Evolutionary conservation across 2,888 invertebrate species (phyloP).

Genomic region (Cheilosia impressa): DNA sequence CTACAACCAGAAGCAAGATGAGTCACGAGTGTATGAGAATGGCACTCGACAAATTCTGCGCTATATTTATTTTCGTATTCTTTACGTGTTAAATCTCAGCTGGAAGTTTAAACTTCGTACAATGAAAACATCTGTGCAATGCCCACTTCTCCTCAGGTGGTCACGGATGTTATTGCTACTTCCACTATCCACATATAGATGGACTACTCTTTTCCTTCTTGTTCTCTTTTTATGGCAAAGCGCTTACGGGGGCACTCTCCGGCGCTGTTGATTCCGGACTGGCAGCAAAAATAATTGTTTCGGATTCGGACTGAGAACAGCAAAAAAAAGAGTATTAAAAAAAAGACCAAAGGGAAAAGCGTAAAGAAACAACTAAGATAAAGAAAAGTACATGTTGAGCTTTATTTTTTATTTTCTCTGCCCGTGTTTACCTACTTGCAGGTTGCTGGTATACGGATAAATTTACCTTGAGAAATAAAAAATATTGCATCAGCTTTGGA

Average conservation of each 20-base stretch:
- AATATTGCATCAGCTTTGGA: constrained; percentile 50
- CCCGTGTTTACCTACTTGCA: constrained; percentile 23
- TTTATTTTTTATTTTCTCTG: constrained; percentile 2
- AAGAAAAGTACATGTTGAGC: constrained; percentile 37
- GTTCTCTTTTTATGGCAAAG: constrained; percentile 18
- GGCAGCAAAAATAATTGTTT: constrained; percentile 69
- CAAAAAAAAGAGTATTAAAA: not conserved
- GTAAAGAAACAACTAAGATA: constrained; percentile 20
- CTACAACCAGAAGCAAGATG: too few relatives aligned
- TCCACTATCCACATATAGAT: not conserved
- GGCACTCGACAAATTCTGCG: not conserved
- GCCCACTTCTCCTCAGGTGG: constrained; percentile 46
- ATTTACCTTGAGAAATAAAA: constrained; percentile 49
- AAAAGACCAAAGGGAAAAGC: constrained; percentile 12
- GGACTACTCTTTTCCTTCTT: constrained; percentile 20
- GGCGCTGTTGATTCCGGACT: constrained; percentile 61
- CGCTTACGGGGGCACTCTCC: constrained; percentile 22
- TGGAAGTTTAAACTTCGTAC: constrained; percentile 20
- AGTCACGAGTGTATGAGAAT: too few relatives aligned
- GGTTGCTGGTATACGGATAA: constrained; percentile 25
- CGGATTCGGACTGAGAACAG: constrained; percentile 44
- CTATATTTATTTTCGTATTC: not conserved
- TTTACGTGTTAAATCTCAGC: constrained; percentile 12
- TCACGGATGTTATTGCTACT: constrained; percentile 21
- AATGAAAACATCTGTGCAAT: constrained; percentile 55